Evolutionary conservation across 2,888 invertebrate species (phyloP).

Genomic region (Tinea trinotella): DNA sequence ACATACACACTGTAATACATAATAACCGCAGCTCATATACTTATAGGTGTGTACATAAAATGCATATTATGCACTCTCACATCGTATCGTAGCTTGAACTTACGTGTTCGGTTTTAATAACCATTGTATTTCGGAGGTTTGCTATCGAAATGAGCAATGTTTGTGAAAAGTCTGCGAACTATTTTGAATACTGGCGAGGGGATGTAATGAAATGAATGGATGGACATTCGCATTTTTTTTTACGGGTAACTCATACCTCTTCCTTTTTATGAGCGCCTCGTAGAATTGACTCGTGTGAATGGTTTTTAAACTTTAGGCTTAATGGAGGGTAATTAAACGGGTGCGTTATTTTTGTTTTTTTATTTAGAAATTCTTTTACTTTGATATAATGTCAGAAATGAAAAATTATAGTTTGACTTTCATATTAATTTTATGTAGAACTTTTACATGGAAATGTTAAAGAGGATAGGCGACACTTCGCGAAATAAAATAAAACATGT

Average conservation of each 20-base stretch:
- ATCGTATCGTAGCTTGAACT: slow-evolving; percentile 12
- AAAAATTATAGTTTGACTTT: too few relatives aligned
- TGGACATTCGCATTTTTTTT: neutral
- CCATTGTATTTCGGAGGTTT: slow-evolving; percentile 65
- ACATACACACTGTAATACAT: neutral
- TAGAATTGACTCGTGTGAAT: neutral
- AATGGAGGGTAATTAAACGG: too few relatives aligned
- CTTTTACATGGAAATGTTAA: too few relatives aligned
- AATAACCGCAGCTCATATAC: neutral
- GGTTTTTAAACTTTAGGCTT: neutral
- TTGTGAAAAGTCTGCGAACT: slow-evolving; percentile 52
- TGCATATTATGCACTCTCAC: slow-evolving; percentile 12
- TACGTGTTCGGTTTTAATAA: slow-evolving; percentile 58
- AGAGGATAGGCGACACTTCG: too few relatives aligned
- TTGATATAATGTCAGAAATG: too few relatives aligned
- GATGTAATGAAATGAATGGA: slow-evolving; percentile 12
- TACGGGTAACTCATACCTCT: neutral
- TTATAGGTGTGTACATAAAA: neutral
- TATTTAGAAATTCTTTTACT: too few relatives aligned
- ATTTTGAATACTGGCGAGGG: slow-evolving; percentile 31
- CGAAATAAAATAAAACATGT: too few relatives aligned
- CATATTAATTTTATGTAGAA: too few relatives aligned
- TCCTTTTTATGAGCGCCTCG: neutral
- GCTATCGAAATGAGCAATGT: slow-evolving; percentile 64
- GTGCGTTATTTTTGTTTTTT: too few relatives aligned